Evolutionary conservation across 2,888 invertebrate species (phyloP).

Genomic region (Cheilosia variabilis): DNA sequence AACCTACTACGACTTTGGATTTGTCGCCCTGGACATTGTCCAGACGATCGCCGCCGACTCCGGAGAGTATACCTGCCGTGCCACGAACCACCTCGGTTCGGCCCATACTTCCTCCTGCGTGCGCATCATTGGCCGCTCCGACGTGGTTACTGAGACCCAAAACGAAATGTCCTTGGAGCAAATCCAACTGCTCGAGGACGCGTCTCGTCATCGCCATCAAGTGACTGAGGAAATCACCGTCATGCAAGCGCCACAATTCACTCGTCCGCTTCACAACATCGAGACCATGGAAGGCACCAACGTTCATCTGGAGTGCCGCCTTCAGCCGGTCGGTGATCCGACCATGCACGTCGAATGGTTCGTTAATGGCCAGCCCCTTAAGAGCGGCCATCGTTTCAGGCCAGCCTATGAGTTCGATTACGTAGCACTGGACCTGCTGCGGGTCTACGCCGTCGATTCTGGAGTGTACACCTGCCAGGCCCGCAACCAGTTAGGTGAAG

Average conservation of each 20-base stretch:
- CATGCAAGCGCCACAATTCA: constrained; percentile 94
- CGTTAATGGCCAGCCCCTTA: constrained; percentile 96
- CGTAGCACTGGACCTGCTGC: constrained; percentile 97
- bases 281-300: constrained; percentile 96
- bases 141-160: constrained; percentile 94
- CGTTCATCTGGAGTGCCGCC: constrained; percentile 95
- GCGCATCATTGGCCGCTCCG: constrained; percentile 91
- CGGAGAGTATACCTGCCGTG: constrained; percentile 97
- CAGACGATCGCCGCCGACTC: constrained; percentile 97
- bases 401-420: constrained; percentile 99
- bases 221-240: constrained; percentile 92
- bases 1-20: constrained; percentile 98
- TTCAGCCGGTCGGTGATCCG: constrained; percentile 96
- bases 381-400: constrained; percentile 96
- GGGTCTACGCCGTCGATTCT: constrained; percentile 98
- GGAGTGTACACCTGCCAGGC: constrained; percentile 98
- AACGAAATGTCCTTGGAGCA: constrained; percentile 96
- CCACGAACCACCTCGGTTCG: constrained; percentile 96
- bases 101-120: constrained; percentile 96
- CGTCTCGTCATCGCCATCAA: constrained; percentile 88
- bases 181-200: constrained; percentile 94
- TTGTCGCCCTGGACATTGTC: constrained; percentile 97
- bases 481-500: constrained; percentile 96
- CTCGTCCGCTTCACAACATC: constrained; percentile 93
- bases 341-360: constrained; percentile 98